phyloP scores from a whole-genome alignment of 2,797 vertebrate genomes.

The Furcifer pardalis region DNA sequence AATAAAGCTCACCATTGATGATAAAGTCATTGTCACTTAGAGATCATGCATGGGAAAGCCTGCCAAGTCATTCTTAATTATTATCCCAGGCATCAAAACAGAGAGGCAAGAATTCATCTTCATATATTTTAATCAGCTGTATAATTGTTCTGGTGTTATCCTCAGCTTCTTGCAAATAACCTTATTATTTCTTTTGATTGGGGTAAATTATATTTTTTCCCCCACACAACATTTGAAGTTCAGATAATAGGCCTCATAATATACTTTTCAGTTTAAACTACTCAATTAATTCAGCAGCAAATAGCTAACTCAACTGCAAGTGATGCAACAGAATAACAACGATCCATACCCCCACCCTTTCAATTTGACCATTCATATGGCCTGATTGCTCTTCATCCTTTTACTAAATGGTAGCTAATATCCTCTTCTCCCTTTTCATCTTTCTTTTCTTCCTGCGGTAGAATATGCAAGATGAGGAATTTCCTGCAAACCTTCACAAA shows the following conservation, averaged over 20 bases:
- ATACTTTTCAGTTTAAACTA: constrained; percentile 60
- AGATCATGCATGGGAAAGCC: constrained; percentile 32
- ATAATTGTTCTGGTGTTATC: constrained; percentile 60
- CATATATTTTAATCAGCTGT: constrained; percentile 62
- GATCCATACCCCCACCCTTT: constrained; percentile 8
- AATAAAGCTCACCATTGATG: constrained; percentile 50
- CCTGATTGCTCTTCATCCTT: constrained; percentile 52
- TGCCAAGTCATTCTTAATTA: constrained; percentile 63
- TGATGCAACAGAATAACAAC: constrained; percentile 44
- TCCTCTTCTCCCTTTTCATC: constrained; percentile 58
- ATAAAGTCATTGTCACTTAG: constrained; percentile 55
- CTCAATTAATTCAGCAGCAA: constrained; percentile 59
- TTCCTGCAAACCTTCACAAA: constrained; percentile 67
- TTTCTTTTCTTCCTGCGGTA: constrained; percentile 58
- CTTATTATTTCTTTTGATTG: constrained; percentile 59
- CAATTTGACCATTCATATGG: constrained; percentile 49
- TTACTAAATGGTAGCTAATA: constrained; percentile 61
- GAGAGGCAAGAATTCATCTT: constrained; percentile 57
- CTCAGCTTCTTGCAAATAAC: constrained; percentile 62
- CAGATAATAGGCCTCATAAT: constrained; percentile 57
- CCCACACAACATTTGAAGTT: constrained; percentile 22
- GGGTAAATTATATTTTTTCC: constrained; percentile 49
- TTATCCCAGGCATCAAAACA: constrained; percentile 54
- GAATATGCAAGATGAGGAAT: constrained; percentile 69
- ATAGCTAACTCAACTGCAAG: constrained; percentile 39